Evolutionary conservation across 2,888 invertebrate genomes (phyloP).

Genomic region (Anoplius nigerrimus): DNA sequence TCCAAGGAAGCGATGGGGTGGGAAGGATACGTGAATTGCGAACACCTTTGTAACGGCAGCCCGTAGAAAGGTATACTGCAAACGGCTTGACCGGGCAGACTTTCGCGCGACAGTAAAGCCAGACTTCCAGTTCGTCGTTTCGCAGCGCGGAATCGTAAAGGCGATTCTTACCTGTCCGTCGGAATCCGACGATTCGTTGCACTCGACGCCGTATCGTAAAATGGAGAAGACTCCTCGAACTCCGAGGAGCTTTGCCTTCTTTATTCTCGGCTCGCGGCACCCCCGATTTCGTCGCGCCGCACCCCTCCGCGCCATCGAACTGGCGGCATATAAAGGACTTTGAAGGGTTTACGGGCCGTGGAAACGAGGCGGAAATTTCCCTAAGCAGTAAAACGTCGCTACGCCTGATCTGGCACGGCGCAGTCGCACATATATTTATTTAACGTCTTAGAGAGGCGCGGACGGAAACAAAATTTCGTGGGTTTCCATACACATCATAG

Average conservation of each 20-base stretch:
- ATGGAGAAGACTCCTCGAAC: conserved; percentile 21
- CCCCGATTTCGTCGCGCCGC: too few species aligned
- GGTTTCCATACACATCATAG: too few species aligned
- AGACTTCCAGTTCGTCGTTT: conserved; percentile 13
- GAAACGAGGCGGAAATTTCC: conserved; percentile 52
- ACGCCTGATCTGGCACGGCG: conserved; percentile 36
- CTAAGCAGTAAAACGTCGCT: conserved; percentile 52
- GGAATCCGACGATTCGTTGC: conserved; percentile 46
- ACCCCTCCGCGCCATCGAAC: too few species aligned
- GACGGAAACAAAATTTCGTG: conserved; percentile 1
- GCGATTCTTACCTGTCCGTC: conserved; percentile 31
- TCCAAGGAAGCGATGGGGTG: too few species aligned
- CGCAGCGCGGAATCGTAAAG: conserved; percentile 43
- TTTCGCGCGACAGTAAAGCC: conserved; percentile 32
- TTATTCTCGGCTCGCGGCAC: conserved; percentile 8
- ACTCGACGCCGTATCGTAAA: conserved; percentile 49
- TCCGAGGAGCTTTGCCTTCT: conserved; percentile 29
- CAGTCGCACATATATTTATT: conserved; percentile 32
- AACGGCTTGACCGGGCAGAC: conserved; percentile 4
- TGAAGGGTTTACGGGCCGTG: conserved; percentile 39
- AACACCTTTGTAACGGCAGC: not conserved
- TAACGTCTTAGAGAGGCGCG: conserved; percentile 30
- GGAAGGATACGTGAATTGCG: not conserved
- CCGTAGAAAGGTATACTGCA: not conserved
- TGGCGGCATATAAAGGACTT: conserved; percentile 43